A percentile compares a stretch with the other conserved stretches of the same genome.
These are phyloP conservation scores for Enoplolaimus lenunculus DNA, from an alignment of 2,888 invertebrate species.

Conservation along the genomic window DNA sequence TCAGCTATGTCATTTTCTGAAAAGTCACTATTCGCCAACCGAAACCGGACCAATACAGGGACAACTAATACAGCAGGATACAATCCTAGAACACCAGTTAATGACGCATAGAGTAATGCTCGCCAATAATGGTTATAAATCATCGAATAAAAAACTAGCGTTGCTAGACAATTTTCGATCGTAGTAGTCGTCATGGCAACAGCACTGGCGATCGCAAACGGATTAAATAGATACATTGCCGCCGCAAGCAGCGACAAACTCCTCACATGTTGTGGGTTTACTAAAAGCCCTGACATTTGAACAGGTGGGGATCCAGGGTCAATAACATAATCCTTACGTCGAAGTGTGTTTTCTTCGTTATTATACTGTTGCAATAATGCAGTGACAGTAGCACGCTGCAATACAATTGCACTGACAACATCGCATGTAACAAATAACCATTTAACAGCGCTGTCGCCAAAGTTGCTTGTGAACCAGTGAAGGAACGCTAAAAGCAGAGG, in stretches of 20 bases:
- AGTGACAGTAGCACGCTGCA: background rate
- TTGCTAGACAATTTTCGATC: constrained; percentile 28
- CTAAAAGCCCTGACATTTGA: background rate
- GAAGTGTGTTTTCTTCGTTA: background rate
- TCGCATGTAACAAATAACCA: background rate
- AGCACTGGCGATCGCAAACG: constrained; percentile 30
- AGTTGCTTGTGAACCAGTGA: background rate
- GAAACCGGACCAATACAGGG: background rate
- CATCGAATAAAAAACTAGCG: constrained; percentile 24
- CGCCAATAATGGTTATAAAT: background rate
- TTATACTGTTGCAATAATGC: background rate
- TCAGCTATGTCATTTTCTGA: background rate
- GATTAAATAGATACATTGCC: constrained; percentile 32
- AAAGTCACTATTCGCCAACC: background rate
- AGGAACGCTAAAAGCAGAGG: background rate
- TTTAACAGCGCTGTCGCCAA: background rate
- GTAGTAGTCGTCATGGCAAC: constrained; percentile 30
- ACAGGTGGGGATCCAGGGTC: background rate
- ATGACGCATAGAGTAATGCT: background rate
- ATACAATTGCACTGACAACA: background rate
- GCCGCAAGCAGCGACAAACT: background rate
- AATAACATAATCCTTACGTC: background rate
- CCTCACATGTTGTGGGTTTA: background rate
- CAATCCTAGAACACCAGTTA: background rate
- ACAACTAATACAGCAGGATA: background rate